A percentile compares a stretch with the other conserved stretches of the same genome.
phyloP scores from a whole-genome alignment of 2,888 invertebrate species.

The Cataglyphis albicans region DNA sequence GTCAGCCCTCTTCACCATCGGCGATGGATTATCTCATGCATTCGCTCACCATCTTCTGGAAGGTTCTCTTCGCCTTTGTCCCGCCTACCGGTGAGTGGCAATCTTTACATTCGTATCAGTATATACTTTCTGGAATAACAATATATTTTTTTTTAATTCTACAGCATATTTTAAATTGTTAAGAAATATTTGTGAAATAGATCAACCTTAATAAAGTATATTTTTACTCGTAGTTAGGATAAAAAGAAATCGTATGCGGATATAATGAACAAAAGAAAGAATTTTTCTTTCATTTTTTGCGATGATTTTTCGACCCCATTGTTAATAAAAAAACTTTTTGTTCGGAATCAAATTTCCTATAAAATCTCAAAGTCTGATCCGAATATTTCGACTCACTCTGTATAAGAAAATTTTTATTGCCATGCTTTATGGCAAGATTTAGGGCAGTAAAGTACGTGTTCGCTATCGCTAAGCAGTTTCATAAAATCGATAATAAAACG shows the following conservation, averaged over 20 bases:
- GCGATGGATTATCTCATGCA: slow-evolving; percentile 98
- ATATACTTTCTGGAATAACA: neutral
- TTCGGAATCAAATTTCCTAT: no score
- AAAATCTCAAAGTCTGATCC: no score
- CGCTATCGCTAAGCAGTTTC: slow-evolving; percentile 1
- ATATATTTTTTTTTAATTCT: neutral
- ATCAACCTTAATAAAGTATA: neutral
- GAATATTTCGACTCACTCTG: no score
- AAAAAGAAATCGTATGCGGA: neutral
- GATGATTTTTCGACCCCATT: neutral
- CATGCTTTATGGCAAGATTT: neutral
- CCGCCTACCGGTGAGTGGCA: slow-evolving; percentile 95
- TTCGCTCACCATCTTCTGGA: slow-evolving; percentile 98
- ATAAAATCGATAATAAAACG: slow-evolving; percentile 3
- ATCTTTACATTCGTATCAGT: neutral
- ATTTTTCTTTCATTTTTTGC: neutral
- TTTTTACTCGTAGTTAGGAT: neutral
- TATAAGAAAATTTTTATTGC: neutral
- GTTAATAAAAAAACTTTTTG: no score
- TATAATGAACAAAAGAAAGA: neutral
- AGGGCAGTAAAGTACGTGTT: neutral
- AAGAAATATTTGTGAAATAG: neutral
- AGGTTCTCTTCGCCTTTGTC: slow-evolving; percentile 98
- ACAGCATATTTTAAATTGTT: neutral
- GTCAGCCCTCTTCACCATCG: slow-evolving; percentile 88